Percentiles rank a stretch among this genome's conserved stretches.
Conservation (phyloP, 1,140 invertebrate genomes). For the Drosophila prosaltans region DNA sequence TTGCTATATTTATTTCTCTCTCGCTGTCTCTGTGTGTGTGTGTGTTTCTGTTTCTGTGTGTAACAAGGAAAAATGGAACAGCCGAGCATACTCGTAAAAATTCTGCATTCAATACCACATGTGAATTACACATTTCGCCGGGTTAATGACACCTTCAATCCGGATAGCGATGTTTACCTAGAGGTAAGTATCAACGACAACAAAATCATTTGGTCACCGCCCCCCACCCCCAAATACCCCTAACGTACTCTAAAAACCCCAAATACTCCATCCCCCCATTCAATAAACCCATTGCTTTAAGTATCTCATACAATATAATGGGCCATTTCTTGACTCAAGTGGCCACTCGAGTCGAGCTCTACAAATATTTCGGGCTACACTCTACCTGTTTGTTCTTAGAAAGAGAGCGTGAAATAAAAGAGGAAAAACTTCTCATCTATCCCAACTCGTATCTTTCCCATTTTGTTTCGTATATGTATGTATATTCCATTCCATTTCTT, state of each 20-base stretch:
- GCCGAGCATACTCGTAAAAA: slow-evolving; percentile 84
- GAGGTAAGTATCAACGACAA: slow-evolving; percentile 87
- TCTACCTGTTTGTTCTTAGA: neutral
- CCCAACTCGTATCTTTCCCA: slow-evolving; percentile 47
- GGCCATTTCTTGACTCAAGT: slow-evolving; percentile 19
- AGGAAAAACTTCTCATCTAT: slow-evolving; percentile 16
- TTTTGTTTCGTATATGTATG: slow-evolving; percentile 17
- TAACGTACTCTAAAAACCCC: neutral
- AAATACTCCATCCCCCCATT: neutral
- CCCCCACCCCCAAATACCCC: neutral
- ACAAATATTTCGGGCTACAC: slow-evolving; percentile 5
- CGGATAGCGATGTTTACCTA: slow-evolving; percentile 93
- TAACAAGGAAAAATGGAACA: slow-evolving; percentile 76
- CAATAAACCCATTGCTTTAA: slow-evolving; percentile 1
- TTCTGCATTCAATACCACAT: slow-evolving; percentile 94
- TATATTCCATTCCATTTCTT: slow-evolving; percentile 41
- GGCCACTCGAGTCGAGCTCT: slow-evolving; percentile 8
- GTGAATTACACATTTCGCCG: slow-evolving; percentile 93
- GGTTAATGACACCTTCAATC: slow-evolving; percentile 96
- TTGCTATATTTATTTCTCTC: slow-evolving; percentile 3
- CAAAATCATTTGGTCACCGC: neutral
- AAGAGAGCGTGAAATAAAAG: neutral
- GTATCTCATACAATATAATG: slow-evolving; percentile 16
- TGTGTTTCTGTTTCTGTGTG: slow-evolving; percentile 4
- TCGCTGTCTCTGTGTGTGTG: slow-evolving; percentile 13